Percentiles rank a stretch among this genome's conserved stretches.
Evolutionary conservation across 2,888 invertebrate species (phyloP).

Genomic region (Pasiphila rectangulata): DNA sequence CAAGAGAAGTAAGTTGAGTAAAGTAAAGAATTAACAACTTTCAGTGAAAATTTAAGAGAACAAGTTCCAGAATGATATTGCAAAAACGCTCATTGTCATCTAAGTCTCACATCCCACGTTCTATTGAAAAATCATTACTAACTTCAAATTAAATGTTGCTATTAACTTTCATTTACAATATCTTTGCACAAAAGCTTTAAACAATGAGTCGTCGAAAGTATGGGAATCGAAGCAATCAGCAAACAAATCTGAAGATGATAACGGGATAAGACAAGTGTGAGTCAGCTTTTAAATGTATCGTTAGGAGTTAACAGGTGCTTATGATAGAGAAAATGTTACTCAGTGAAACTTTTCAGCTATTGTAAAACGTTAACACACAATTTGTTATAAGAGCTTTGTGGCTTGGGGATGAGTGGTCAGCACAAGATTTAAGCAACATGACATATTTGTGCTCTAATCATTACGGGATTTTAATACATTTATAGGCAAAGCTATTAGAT

Average conservation of each 20-base stretch:
- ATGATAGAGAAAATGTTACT: too few species aligned
- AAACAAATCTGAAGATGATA: slow-evolving; percentile 21
- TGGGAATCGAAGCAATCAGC: slow-evolving; percentile 30
- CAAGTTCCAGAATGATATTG: background rate
- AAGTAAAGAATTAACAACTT: background rate
- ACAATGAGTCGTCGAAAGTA: slow-evolving; percentile 34
- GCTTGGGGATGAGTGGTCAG: too few species aligned
- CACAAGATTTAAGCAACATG: too few species aligned
- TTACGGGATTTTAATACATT: too few species aligned
- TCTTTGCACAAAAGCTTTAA: slow-evolving; percentile 19
- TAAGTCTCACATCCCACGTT: slow-evolving; percentile 21
- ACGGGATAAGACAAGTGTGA: slow-evolving; percentile 19
- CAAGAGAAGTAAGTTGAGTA: background rate
- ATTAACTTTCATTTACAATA: slow-evolving; percentile 36
- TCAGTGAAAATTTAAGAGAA: background rate
- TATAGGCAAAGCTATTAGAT: too few species aligned
- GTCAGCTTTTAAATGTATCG: background rate
- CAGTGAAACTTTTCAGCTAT: too few species aligned
- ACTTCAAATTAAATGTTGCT: slow-evolving; percentile 26
- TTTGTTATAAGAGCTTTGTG: too few species aligned
- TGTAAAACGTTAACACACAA: too few species aligned
- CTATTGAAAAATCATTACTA: slow-evolving; percentile 25
- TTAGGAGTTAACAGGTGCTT: too few species aligned
- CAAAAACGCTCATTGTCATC: slow-evolving; percentile 9
- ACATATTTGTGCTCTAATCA: too few species aligned